phyloP scores from a whole-genome alignment of 2,888 invertebrate genomes.

The Byasa hedistus region DNA sequence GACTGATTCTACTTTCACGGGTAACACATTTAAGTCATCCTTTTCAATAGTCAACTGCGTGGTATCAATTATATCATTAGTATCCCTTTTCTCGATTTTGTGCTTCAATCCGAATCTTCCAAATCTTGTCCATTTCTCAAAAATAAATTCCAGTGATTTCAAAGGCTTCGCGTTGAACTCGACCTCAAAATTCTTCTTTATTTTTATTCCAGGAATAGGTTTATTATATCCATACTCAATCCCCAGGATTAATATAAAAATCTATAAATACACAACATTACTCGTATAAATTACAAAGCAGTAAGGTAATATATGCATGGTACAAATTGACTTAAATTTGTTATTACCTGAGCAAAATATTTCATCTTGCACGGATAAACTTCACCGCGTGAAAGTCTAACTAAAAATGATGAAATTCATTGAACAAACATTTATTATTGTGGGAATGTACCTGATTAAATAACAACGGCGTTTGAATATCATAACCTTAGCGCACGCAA shows the following conservation, averaged over 20 bases:
- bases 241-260: slow-evolving; percentile 35
- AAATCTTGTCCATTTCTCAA: slow-evolving; percentile 27
- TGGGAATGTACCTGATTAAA: slow-evolving; percentile 25
- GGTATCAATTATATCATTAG: not conserved
- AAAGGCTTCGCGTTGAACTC: slow-evolving; percentile 31
- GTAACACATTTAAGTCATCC: slow-evolving; percentile 17
- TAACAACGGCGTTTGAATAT: slow-evolving; percentile 18
- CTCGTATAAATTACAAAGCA: not conserved
- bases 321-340: not conserved
- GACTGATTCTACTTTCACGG: slow-evolving; percentile 11
- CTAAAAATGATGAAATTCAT: slow-evolving; percentile 18
- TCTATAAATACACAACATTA: slow-evolving; percentile 35
- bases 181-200: slow-evolving; percentile 51
- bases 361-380: slow-evolving; percentile 24
- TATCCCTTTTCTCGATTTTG: slow-evolving; percentile 24
- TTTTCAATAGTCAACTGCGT: slow-evolving; percentile 9
- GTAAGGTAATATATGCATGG: not conserved
- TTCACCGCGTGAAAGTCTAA: slow-evolving; percentile 13
- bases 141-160: slow-evolving; percentile 25
- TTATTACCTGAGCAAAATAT: slow-evolving; percentile 20
- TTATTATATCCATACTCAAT: slow-evolving; percentile 32
- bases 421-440: slow-evolving; percentile 7
- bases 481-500: slow-evolving; percentile 36
- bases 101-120: slow-evolving; percentile 26
- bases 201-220: slow-evolving; percentile 38